A percentile compares a stretch with the other conserved stretches of the same genome.
These are phyloP conservation scores for Cydia strobilella DNA, from an alignment of 1,140 invertebrate genomes.

Conservation along the genomic window DNA sequence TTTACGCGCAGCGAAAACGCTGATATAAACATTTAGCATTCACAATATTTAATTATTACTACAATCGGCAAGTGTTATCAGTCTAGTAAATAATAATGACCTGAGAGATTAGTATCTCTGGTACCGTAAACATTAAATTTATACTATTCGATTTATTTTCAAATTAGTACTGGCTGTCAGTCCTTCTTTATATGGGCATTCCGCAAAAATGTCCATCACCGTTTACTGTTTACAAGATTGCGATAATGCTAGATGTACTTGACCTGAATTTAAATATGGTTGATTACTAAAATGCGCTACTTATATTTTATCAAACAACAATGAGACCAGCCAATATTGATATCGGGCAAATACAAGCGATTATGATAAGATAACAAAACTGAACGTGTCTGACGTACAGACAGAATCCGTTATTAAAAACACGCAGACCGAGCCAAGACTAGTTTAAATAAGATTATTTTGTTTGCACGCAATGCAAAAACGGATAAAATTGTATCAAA, in stretches of 20 bases:
- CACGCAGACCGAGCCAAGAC: neutral
- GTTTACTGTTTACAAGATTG: neutral
- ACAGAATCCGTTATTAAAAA: neutral
- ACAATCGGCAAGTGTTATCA: too few species aligned
- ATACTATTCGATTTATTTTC: too few species aligned
- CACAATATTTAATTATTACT: too few species aligned
- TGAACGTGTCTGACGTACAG: slow-evolving; percentile 9
- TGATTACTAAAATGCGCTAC: neutral
- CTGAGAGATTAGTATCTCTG: too few species aligned
- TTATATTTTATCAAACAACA: slow-evolving; percentile 24
- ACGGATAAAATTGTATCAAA: neutral
- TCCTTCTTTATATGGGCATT: too few species aligned
- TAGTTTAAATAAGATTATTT: neutral
- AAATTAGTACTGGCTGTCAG: too few species aligned
- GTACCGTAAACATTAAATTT: too few species aligned
- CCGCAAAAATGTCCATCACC: too few species aligned
- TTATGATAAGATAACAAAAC: slow-evolving; percentile 25
- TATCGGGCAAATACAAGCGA: slow-evolving; percentile 25
- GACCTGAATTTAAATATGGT: slow-evolving; percentile 9
- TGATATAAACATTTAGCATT: too few species aligned
- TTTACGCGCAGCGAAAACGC: too few species aligned
- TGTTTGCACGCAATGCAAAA: slow-evolving; percentile 4
- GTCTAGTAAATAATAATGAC: too few species aligned
- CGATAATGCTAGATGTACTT: neutral
- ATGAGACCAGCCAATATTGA: slow-evolving; percentile 10